Base-by-base conservation (phyloP, 2,113 vertebrate species). In the Pseudonaja textilis region DNA sequence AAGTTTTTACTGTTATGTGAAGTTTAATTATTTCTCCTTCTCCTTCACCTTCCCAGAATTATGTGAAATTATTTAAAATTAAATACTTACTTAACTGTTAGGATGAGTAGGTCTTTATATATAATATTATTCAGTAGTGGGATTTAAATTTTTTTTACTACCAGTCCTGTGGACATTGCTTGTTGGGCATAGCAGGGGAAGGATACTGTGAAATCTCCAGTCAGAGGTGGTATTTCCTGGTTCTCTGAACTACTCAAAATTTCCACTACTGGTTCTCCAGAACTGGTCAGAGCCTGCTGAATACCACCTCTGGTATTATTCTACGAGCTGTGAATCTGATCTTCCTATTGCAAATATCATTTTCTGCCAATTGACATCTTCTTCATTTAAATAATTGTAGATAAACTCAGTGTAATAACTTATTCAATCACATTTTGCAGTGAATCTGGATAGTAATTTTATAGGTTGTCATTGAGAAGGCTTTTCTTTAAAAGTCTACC, bases 401-500 rank as follows among this genome's bases (percentile, higher is more conserved):
- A 29, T 29, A 57, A 57, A 29, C 45, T 87, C 29, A 22, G 64
- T 39, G 5, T 52, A 47, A 52, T 69, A 14, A 29, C 20, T 54
- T 3, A 34, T 52, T 64, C 3, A 88, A 25, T 92, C 6, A 26
- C 47, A 61, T 88, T 88, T 57, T 39, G 54, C 39, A 47, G 7
- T 45, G 42, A 64, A 20, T 42, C 34, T 2, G 0, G 42, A 29
- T 26, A 88, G 93, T 94, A 89, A 16, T 26, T 20, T 93, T 94
- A 10, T 90, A 91, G 5, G 87, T 93, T 74, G 89, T 0, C 89
- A 42, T 92, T 93, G 55, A 89, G 0, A 91, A 93, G 34, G 92
- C 20, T 88, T 10, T 10, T 29, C 20, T 86, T 64, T 93, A 89
- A 45, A 93, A 54, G 34, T 61, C 56, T 90, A 34, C 64, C 16